phyloP scores from a whole-genome alignment of 2,797 vertebrate species.

The Anolis apletophallus region DNA sequence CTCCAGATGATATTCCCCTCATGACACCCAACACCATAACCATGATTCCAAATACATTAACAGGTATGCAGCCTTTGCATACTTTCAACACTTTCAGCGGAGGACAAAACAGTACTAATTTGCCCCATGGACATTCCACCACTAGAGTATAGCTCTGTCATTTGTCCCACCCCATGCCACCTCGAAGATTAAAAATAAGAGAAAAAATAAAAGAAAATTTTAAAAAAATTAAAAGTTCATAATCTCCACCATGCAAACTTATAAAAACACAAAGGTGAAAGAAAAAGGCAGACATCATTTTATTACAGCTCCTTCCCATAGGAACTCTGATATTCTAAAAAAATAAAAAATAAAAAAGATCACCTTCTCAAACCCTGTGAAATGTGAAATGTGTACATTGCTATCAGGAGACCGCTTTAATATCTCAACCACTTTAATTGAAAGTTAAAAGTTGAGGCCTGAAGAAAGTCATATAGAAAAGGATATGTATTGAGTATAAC shows the following conservation, averaged over 20 bases:
- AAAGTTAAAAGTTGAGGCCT: slow-evolving; percentile 47
- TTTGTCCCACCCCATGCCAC: slow-evolving; percentile 42
- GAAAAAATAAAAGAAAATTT: background rate
- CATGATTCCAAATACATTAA: slow-evolving; percentile 94
- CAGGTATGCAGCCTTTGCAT: slow-evolving; percentile 93
- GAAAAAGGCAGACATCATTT: slow-evolving; percentile 80
- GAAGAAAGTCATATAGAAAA: slow-evolving; percentile 65
- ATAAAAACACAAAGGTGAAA: slow-evolving; percentile 55
- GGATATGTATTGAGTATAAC: slow-evolving; percentile 58
- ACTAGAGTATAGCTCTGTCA: slow-evolving; percentile 91
- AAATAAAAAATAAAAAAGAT: slow-evolving; percentile 49
- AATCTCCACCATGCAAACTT: slow-evolving; percentile 68
- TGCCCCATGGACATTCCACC: slow-evolving; percentile 95
- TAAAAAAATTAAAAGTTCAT: slow-evolving; percentile 59
- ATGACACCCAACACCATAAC: slow-evolving; percentile 97
- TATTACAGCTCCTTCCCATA: slow-evolving; percentile 83
- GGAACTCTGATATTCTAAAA: slow-evolving; percentile 67
- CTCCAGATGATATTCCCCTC: slow-evolving; percentile 92
- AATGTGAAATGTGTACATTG: slow-evolving; percentile 87
- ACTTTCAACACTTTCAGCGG: slow-evolving; percentile 94
- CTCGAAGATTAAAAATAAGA: slow-evolving; percentile 59
- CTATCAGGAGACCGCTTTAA: slow-evolving; percentile 78
- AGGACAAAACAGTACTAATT: slow-evolving; percentile 94
- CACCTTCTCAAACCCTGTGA: slow-evolving; percentile 83
- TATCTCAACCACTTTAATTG: slow-evolving; percentile 74